Base-by-base conservation (phyloP, 2,797 vertebrate species). In the Ciconia nigra region DNA sequence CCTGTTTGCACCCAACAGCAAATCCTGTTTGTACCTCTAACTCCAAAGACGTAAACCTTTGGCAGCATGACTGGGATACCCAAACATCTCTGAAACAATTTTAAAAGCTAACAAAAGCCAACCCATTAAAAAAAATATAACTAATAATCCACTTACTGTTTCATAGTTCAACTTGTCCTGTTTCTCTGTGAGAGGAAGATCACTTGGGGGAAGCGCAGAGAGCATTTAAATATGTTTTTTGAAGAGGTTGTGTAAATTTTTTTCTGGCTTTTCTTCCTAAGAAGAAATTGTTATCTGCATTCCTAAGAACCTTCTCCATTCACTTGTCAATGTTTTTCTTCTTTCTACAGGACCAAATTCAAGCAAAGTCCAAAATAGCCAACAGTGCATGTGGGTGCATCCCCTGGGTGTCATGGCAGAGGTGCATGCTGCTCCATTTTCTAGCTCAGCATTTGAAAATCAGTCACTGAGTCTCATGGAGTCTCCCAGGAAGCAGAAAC, bases 401-500 rank as follows among this genome's bases (percentile, higher is more conserved):
- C 17, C 7, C 47, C 39, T 10, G 28, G 25, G 29, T 52, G 44
- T 28, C 13, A 6, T 0, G 13, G 55, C 86, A 81, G 33, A 79
- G 13, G 9, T 2, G 26, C 4, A 1, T 1, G 0, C 15, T 52
- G 73, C n/a, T 89, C 35, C 3, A 0, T 10, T 78, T 49, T 41
- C 46, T 16, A 49, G 21, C 9, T 67, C 28, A 22, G 46, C 13
- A 2, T 35, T 24, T 19, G 35, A 69, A 49, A 59, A 44, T 37
- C 80, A 55, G 57, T 17, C 62, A 41, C 47, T 6, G 10, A 61
- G 46, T 26, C 33, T 55, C 35, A 9, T 1, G 3, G 33, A 76
- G 20, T 10, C 9, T 81, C 47, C 39, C 42, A 42, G 35, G 10
- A 59, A 59, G 86, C 59, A 73, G 55, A 83, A 93, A 80, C 16